Evolutionary conservation across 2,888 invertebrate species (phyloP), one percentile per base, ranked within the genome.

Genomic region (Lepidochrysops patricia): DNA sequence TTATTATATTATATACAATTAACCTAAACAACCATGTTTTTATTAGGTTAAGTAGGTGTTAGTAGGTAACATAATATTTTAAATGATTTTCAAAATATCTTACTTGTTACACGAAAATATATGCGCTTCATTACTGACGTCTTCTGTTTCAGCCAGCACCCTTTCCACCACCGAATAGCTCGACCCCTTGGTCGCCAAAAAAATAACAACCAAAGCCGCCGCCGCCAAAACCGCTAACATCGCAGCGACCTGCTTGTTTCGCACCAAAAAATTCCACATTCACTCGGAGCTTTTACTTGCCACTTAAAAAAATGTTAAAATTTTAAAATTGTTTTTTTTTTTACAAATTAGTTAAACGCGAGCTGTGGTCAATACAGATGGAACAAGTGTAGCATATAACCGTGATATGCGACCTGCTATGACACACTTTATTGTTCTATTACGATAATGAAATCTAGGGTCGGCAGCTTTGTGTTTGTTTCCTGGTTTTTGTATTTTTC

Each of bases 241-340:
- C 63, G 83, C 86, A 35, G 84, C 82, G 60, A 76, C 82, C 72
- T 84, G 85, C 71, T 83, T 86, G 62, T 88, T 87, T 61, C 72
- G 73, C 70, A 75, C 76, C 75, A 88, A 79, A 77, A 87, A 87
- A 66, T 75, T 74, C 85, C 83, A 89, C 88, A 89, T 89, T 72
- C 80, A 84, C 72, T 66, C 65, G 58, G 59, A 62, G 58, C 49
- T 58, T 32, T 29, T 13, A 56, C 60, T 12, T 15, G 7, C 15
- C 26, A 50, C 29, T 12, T 19, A 23, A 13, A 32, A 54, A 54
- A 2, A 5, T 19, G 12, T 32, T 32, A 9, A 19, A 5, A 27
- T 29, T 32, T 32, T 52, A 7, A 23, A 43, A 19, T 43, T 43
- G 35, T 43, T 43, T 43, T 43, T 43, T 13, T 43, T 19, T 27